These are phyloP conservation scores for Styela plicata DNA, from an alignment of 23 tunicate genomes.

Conservation along the genomic window DNA sequence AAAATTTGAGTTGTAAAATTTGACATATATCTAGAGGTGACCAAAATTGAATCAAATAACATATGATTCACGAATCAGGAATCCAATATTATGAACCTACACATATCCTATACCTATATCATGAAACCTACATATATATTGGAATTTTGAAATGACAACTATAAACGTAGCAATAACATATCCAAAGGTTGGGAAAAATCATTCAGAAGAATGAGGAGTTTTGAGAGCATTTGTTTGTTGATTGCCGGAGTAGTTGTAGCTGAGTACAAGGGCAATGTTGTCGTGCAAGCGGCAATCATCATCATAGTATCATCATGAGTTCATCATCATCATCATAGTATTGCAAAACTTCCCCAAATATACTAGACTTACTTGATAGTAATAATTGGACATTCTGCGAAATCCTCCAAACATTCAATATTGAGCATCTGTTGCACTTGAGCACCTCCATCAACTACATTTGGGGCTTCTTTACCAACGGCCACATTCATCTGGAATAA, in stretches of 20 bases:
- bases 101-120: too few species aligned
- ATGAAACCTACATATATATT: slow-evolving; percentile 72
- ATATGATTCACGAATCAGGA: too few species aligned
- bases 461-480: slow-evolving; percentile 76
- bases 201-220: slow-evolving; percentile 71
- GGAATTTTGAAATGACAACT: slow-evolving; percentile 79
- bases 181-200: slow-evolving; percentile 71
- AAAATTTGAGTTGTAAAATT: too few species aligned
- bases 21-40: too few species aligned
- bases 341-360: too few species aligned
- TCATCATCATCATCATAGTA: too few species aligned
- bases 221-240: slow-evolving; percentile 64
- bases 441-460: slow-evolving; percentile 66
- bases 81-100: too few species aligned
- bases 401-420: slow-evolving; percentile 64
- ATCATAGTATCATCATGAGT: too few species aligned
- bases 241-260: slow-evolving; percentile 47
- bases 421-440: slow-evolving; percentile 90
- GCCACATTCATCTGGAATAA: slow-evolving; percentile 58
- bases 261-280: too few species aligned
- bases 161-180: slow-evolving; percentile 70
- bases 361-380: slow-evolving; percentile 12
- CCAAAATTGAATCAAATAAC: too few species aligned
- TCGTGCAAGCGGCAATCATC: too few species aligned
- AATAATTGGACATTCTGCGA: slow-evolving; percentile 47